Base-by-base conservation (phyloP, 2,113 vertebrate genomes). In the Sceloporus tristichus region DNA sequence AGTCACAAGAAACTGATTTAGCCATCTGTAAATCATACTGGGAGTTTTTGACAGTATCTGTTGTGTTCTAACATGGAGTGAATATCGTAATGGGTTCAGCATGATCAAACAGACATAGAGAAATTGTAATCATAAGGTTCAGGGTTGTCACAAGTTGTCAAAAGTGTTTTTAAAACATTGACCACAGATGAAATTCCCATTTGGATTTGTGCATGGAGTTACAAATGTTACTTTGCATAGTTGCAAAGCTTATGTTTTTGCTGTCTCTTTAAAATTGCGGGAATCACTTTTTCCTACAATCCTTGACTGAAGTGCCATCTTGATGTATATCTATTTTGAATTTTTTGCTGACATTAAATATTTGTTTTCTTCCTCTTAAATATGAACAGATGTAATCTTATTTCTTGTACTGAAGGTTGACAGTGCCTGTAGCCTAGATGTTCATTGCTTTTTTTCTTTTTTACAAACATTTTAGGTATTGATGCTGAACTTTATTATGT, bases 401-500 rank as follows among this genome's bases (percentile, higher is more conserved):
- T 29, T 82, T 66, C 5, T 82, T 80, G 18, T 3, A 9, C 0
- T 29, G 18, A 71, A 21, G 66, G 8, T 66, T 94, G 10, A 34
- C 27, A 21, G 11, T 85, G n/a, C 4, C 54, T 54, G 34, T 87
- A 48, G 48, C 66, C 54, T 92, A 84, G 62, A 38, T 70, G 6
- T 66, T 77, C 0, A 0, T 9, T 65, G 53, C 68, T 70, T 88
- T 84, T 87, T 27, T 82, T 27, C 68, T 65, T 21, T 42, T 75
- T 75, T 82, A 23, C 73, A 81, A 81, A 40, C 4, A 53, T 88
- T 53, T 38, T 96, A 99, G 98, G 98, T 94, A 97, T 99, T 21
- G 98, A 99, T 92, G 99, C 99, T 75, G 99, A 99, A 95, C 95
- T 99, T 85, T 99, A 98, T 91, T 99, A 99, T 0, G 98, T 99